A percentile compares a stretch with the other conserved stretches of the same genome.
Evolutionary conservation across 2,797 vertebrate species (phyloP).

Genomic region (Muscicapa striata): DNA sequence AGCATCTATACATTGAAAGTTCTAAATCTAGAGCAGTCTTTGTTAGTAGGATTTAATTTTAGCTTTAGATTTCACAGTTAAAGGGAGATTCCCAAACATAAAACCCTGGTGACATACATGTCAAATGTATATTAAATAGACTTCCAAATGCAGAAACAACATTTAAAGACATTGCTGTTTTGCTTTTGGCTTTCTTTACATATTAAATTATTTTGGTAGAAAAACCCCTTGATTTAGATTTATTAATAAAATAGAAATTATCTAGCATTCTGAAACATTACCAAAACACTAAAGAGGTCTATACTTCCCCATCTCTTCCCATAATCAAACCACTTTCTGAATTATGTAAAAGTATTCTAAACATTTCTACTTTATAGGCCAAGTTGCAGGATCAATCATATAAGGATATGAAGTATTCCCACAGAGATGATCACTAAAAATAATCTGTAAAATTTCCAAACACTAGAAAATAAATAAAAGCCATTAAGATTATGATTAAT

Average conservation of each 20-base stretch:
- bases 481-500: conserved; percentile 4
- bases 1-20: background rate
- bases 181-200: conserved; percentile 4
- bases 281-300: background rate
- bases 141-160: conserved; percentile 22
- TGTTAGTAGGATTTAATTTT: background rate
- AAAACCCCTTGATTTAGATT: background rate
- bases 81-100: background rate
- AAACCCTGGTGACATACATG: background rate
- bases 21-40: conserved; percentile 11
- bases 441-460: conserved; percentile 4
- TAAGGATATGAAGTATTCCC: background rate
- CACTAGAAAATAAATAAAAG: conserved; percentile 17
- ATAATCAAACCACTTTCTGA: conserved; percentile 1
- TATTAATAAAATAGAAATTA: conserved; percentile 1
- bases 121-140: background rate
- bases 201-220: background rate
- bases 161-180: background rate
- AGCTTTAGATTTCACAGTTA: background rate
- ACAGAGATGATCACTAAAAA: conserved; percentile 28
- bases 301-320: background rate
- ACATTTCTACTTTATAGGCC: background rate
- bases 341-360: background rate
- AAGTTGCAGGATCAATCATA: background rate
- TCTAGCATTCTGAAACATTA: background rate